Evolutionary conservation across 2,797 vertebrate species (phyloP), one percentile per base, ranked within the genome.

Genomic region (Sebastes dallii): DNA sequence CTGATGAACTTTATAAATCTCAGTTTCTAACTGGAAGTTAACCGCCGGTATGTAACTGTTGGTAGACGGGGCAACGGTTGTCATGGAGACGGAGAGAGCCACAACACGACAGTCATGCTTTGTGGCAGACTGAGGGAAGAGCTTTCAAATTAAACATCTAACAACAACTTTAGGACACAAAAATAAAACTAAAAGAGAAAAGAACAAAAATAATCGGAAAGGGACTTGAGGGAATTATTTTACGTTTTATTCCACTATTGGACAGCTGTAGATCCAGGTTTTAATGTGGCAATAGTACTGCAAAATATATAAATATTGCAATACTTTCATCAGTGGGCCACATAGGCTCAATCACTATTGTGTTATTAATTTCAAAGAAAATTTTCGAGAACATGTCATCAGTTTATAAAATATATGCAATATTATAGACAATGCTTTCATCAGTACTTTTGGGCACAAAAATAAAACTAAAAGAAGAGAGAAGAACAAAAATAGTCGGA

Each of bases 1-100:
- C 0, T 56, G 4, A 52, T 10, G 20, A 58, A 56, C 67, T 60
- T 67, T 3, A 13, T 13, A 82, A 92, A 92, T 91, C 89, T 93
- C 86, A 78, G 91, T 87, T 75, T 76, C 50, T 58, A 29, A 66
- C 61, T 74, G 14, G 42, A 55, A 30, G 67, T 74, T 59, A 64
- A 46, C 73, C 56, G 24, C 36, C 18, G 54, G n/a, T 58, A n/a
- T 60, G 64, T 36, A 13, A 39, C 18, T 18, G 68, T 66, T 56
- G 24, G 52, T 50, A 18, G 50, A 87, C 87, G 52, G 56, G 36
- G 80, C 6, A 87, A 91, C 90, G 14, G 95, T 95, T 93, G 93
- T 78, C 90, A 93, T 54, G 94, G 90, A 78, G 80, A 88, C 3
- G 29, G 9, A 52, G 9, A 52, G 18, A 52, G 18, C 20, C 18